Conservation (phyloP, 2,888 invertebrate genomes). For the Trissonchulus latispiculum region DNA sequence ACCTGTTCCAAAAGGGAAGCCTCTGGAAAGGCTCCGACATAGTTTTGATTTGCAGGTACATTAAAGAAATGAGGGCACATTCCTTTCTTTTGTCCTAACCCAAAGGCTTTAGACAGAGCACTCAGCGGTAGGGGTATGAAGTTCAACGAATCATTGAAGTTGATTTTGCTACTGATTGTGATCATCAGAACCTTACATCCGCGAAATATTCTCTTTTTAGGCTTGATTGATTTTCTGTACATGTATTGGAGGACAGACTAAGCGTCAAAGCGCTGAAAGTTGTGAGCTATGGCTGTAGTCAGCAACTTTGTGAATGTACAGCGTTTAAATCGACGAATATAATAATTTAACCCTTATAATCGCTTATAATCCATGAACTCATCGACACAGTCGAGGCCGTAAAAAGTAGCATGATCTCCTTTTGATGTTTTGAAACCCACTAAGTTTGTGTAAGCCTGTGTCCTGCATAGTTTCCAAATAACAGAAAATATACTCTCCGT, state of each 20-base stretch:
- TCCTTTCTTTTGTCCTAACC: constrained; percentile 1
- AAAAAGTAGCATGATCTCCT: background rate
- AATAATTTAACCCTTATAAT: too few relatives aligned
- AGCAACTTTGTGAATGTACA: background rate
- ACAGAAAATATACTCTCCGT: background rate
- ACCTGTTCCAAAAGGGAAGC: constrained; percentile 13
- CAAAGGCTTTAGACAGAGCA: constrained; percentile 20
- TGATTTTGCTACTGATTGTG: background rate
- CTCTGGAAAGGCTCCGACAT: background rate
- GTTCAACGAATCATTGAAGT: constrained; percentile 18
- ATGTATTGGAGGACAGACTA: constrained; percentile 21
- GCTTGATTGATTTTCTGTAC: background rate
- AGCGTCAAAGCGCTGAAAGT: constrained; percentile 8
- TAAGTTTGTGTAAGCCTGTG: background rate
- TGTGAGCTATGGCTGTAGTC: constrained; percentile 23
- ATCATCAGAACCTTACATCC: constrained; percentile 21
- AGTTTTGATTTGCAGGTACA: constrained; percentile 8
- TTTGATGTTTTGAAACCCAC: background rate
- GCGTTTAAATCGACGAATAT: background rate
- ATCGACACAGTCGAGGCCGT: background rate
- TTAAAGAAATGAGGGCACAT: constrained; percentile 23
- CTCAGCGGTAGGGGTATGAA: constrained; percentile 21
- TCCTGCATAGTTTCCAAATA: background rate
- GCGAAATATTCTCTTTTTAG: background rate
- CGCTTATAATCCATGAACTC: background rate